Conservation (phyloP, 2,797 vertebrate genomes). For the Lithobates sylvaticus region DNA sequence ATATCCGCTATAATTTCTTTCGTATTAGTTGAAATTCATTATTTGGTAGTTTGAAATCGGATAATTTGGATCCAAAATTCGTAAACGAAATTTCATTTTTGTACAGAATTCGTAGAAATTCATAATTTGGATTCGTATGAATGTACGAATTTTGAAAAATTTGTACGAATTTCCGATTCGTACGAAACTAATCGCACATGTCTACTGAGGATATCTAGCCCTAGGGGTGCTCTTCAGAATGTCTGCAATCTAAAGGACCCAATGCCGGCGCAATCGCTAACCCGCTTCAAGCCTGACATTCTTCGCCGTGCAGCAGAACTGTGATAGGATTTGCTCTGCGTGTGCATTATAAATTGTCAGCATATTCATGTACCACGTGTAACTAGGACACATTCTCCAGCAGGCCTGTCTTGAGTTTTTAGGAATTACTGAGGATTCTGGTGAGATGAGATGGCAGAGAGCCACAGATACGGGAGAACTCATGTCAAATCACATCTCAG, state of each 20-base stretch:
- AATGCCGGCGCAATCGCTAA: neutral
- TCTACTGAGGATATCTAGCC: neutral
- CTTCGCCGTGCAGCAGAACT: neutral
- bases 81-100: too few relatives aligned
- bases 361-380: neutral
- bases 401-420: neutral
- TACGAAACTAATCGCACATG: too few relatives aligned
- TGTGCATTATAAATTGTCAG: neutral
- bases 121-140: too few relatives aligned
- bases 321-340: neutral
- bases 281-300: neutral
- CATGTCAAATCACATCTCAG: conserved; percentile 22
- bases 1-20: too few relatives aligned
- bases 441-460: conserved; percentile 23
- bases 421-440: conserved; percentile 26
- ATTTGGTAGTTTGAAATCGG: too few relatives aligned
- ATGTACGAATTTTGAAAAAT: too few relatives aligned
- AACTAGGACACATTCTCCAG: conserved; percentile 8
- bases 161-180: too few relatives aligned
- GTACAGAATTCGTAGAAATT: too few relatives aligned
- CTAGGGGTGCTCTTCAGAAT: neutral
- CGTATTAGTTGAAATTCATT: too few relatives aligned
- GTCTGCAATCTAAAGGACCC: too few relatives aligned
- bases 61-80: too few relatives aligned
- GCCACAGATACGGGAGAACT: conserved; percentile 25